These are phyloP conservation scores for Drosophila neocordata DNA, from an alignment of 1,140 invertebrate species.

Conservation along the genomic window DNA sequence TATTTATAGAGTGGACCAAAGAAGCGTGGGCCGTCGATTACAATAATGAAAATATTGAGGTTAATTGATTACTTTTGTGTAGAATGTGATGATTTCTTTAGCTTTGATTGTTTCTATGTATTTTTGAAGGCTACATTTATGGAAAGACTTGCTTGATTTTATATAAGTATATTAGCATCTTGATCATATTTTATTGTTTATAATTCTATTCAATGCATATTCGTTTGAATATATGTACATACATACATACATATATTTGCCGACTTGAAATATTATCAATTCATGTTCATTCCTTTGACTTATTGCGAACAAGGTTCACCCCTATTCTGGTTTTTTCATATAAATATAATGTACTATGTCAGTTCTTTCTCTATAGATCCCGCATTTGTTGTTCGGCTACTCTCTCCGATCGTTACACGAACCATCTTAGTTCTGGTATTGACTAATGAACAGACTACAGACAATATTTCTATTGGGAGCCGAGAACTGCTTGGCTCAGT, in stretches of 20 bases:
- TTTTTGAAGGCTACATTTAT: conserved; percentile 30
- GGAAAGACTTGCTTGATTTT: no score
- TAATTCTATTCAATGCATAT: no score
- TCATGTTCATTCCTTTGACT: not conserved
- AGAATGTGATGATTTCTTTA: conserved; percentile 38
- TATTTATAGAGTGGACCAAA: conserved; percentile 77
- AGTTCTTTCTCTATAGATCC: conserved; percentile 57
- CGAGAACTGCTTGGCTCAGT: conserved; percentile 20
- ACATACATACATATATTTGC: no score
- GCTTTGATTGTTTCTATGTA: conserved; percentile 28
- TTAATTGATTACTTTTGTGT: conserved; percentile 60
- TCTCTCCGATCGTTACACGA: conserved; percentile 64
- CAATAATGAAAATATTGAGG: conserved; percentile 54
- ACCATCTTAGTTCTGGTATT: conserved; percentile 60
- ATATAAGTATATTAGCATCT: no score
- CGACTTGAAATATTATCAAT: not conserved
- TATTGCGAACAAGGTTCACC: conserved; percentile 58
- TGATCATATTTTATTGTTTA: no score
- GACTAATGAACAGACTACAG: conserved; percentile 50
- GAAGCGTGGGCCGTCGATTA: conserved; percentile 44
- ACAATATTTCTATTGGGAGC: conserved; percentile 16
- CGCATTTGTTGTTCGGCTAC: conserved; percentile 55
- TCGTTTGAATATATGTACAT: not conserved
- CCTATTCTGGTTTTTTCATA: conserved; percentile 27
- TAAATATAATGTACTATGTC: conserved; percentile 13